Evolutionary conservation across 2,888 invertebrate species (phyloP).

Genomic region (Drosophila quinaria): DNA sequence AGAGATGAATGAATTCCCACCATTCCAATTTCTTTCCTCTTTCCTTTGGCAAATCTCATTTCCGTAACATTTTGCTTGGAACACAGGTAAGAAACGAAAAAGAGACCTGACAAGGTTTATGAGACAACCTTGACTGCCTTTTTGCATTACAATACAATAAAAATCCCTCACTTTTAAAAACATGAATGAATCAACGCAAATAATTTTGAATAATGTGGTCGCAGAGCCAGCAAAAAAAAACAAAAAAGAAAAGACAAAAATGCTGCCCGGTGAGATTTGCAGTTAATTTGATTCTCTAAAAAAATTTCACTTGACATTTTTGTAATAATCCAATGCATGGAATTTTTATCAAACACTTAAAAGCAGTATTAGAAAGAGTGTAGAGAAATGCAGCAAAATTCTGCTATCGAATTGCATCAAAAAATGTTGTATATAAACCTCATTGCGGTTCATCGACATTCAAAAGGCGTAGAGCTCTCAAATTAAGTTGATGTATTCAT

Average conservation of each 20-base stretch:
- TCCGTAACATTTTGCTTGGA: not conserved
- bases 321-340: not conserved
- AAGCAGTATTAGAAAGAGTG: constrained; percentile 7
- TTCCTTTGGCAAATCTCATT: constrained; percentile 1
- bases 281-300: not conserved
- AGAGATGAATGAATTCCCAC: not conserved
- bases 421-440: constrained; percentile 2
- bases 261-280: not conserved
- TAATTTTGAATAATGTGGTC: constrained; percentile 41
- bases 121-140: constrained; percentile 9
- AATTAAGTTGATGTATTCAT: constrained; percentile 40
- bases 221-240: not conserved
- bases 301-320: constrained; percentile 3
- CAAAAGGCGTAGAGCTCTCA: constrained; percentile 57
- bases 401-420: not conserved
- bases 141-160: constrained; percentile 6
- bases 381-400: constrained; percentile 1
- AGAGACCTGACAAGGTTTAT: not conserved
- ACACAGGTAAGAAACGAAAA: not conserved
- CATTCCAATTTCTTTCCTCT: not conserved
- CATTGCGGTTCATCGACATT: constrained; percentile 66
- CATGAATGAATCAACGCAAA: constrained; percentile 27
- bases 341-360: not conserved
- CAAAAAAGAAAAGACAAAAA: not conserved
- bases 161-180: constrained; percentile 6